These are phyloP conservation scores for Lycia hirtaria DNA, from an alignment of 2,888 invertebrate genomes.

Conservation along the genomic window DNA sequence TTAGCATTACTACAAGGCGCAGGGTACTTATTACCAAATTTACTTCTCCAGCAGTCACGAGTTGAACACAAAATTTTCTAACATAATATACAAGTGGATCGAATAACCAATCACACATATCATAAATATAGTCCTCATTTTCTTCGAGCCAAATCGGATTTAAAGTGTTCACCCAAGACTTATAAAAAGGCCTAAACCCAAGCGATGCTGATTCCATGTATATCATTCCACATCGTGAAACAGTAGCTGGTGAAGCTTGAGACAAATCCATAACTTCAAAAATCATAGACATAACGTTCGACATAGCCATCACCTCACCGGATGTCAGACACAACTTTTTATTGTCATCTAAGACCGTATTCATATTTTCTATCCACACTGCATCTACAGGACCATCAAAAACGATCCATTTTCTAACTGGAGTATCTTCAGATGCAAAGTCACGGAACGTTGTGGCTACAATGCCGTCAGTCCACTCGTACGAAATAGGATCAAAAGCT, in stretches of 20 bases:
- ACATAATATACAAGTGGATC: constrained; percentile 91
- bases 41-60: constrained; percentile 89
- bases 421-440: constrained; percentile 90
- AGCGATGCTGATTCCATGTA: constrained; percentile 94
- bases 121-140: constrained; percentile 85
- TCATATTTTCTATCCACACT: constrained; percentile 96
- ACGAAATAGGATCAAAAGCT: constrained; percentile 95
- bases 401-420: constrained; percentile 95
- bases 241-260: constrained; percentile 94
- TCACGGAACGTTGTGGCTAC: constrained; percentile 92
- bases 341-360: constrained; percentile 94
- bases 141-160: constrained; percentile 88
- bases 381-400: constrained; percentile 97
- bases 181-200: constrained; percentile 92
- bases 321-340: constrained; percentile 94
- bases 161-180: constrained; percentile 91
- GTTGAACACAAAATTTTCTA: constrained; percentile 87
- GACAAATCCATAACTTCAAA: constrained; percentile 95
- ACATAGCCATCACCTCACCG: constrained; percentile 94
- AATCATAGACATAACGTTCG: constrained; percentile 92
- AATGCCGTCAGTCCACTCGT: constrained; percentile 96
- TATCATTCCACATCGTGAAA: constrained; percentile 95
- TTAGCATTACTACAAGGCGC: constrained; percentile 90
- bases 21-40: constrained; percentile 90
- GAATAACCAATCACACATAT: constrained; percentile 91